phyloP scores from a whole-genome alignment of 2,888 invertebrate species.

The Cosmia trapezina region DNA sequence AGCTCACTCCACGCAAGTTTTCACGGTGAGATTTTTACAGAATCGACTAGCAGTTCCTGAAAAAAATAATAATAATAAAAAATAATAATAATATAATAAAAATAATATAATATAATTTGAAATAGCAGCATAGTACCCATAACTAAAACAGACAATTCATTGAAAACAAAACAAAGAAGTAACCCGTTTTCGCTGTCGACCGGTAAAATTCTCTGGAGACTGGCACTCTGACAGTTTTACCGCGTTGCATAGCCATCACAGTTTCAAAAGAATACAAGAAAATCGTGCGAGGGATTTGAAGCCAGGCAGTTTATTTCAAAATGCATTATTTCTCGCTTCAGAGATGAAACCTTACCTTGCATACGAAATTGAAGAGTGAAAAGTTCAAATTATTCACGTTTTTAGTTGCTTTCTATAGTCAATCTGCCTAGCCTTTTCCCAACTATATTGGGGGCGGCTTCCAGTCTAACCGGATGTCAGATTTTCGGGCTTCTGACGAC shows the following conservation, averaged over 20 bases:
- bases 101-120: too few relatives aligned
- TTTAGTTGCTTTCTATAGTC: too few relatives aligned
- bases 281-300: constrained; percentile 9
- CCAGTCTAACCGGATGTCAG: too few relatives aligned
- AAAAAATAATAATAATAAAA: too few relatives aligned
- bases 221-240: constrained; percentile 9
- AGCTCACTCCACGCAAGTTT: too few relatives aligned
- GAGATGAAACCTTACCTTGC: constrained; percentile 13
- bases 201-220: constrained; percentile 12
- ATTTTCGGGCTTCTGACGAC: too few relatives aligned
- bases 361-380: background rate
- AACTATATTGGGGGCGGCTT: too few relatives aligned
- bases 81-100: too few relatives aligned
- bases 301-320: constrained; percentile 24
- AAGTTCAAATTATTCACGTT: background rate
- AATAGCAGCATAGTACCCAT: too few relatives aligned
- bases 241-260: background rate
- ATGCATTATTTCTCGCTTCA: constrained; percentile 27
- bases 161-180: background rate
- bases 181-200: background rate
- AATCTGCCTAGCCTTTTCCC: too few relatives aligned
- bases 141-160: background rate
- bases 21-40: too few relatives aligned
- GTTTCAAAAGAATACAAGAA: constrained; percentile 22
- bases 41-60: too few relatives aligned